phyloP scores from a whole-genome alignment of 2,113 vertebrate genomes.

The Pampusana beccarii region DNA sequence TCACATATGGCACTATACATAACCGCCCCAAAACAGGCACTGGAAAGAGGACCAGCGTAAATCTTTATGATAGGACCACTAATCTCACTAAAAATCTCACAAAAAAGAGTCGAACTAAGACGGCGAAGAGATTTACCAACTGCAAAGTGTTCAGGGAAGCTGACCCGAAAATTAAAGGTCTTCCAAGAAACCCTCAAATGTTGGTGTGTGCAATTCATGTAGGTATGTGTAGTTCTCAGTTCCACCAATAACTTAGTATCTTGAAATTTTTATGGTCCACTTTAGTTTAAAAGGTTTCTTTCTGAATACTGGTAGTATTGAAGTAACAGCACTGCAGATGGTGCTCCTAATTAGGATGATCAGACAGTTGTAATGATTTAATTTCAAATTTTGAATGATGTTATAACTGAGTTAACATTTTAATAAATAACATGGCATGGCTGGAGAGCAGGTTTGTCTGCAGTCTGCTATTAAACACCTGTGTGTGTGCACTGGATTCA shows the following conservation, averaged over 20 bases:
- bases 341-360: neutral
- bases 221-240: neutral
- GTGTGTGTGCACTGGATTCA: neutral
- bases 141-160: neutral
- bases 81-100: neutral
- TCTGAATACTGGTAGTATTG: neutral
- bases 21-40: neutral
- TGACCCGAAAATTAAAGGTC: neutral
- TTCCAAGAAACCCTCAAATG: neutral
- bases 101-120: neutral
- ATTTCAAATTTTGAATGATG: neutral
- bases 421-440: neutral
- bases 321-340: neutral
- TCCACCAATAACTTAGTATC: neutral
- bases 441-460: neutral
- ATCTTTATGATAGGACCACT: neutral
- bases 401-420: neutral
- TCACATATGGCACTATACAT: neutral
- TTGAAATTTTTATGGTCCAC: neutral
- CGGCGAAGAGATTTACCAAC: neutral
- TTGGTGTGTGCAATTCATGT: neutral
- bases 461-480: neutral
- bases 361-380: neutral
- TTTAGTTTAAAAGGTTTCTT: neutral
- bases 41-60: neutral